Base-by-base conservation (phyloP, 2,113 vertebrate species). In the Diadophis punctatus region DNA sequence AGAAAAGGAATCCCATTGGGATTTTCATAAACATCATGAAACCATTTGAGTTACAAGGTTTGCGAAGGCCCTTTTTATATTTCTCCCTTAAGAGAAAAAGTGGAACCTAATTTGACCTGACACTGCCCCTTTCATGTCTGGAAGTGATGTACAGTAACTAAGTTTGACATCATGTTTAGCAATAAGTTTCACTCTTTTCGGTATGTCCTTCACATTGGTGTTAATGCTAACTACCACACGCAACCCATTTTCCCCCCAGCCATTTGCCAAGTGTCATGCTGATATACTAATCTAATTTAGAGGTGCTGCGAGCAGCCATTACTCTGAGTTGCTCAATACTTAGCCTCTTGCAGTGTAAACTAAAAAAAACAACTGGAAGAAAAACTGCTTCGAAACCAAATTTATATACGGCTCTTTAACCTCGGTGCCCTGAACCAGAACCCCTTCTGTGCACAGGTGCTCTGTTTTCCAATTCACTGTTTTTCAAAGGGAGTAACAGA, bases 81-180 rank as follows among this genome's bases (percentile, higher is more conserved):
- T 91, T n/a, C 48, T 93, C 92, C 55, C 92, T 90, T n/a, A 93
- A 94, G 95, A 93, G 90, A 95, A 92, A 94, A 92, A 63, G 30
- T 94, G 43, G 51, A 63, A 52, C 63, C 25, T 93, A 93, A 93
- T 96, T 94, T 95, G 94, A 95, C 89, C 88, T 91, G 93, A 93
- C 85, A 94, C 52, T 84, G 56, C 91, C 56, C 86, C 87, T 95
- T 93, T 87, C 95, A 93, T 93, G 51, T 93, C 93, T 94, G 93
- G 34, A 91, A 93, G 94, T 91, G 88, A 49, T 48, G 74, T n/a
- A 48, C 3, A 93, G 80, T 96, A 96, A 95, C 85, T 16, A 90
- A 55, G 91, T 94, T 96, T 95, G 93, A 96, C 96, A 96, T 90
- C 7, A 84, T 94, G 96, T 94, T 96, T 96, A 86, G 88, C 95